phyloP scores from a whole-genome alignment of 1,140 invertebrate species.

The Musca domestica region DNA sequence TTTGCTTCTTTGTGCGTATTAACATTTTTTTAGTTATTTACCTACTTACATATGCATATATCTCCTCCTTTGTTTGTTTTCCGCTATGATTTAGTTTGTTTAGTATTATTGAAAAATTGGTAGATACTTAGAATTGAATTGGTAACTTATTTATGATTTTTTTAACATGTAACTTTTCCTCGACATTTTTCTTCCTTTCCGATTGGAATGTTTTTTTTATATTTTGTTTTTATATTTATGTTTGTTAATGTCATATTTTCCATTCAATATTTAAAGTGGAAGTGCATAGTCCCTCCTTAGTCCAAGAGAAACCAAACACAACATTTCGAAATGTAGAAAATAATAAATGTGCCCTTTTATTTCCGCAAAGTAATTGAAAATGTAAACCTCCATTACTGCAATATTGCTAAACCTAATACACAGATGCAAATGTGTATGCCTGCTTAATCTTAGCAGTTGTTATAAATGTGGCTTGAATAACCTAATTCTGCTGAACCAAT shows the following conservation, averaged over 20 bases:
- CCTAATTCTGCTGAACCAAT: too few species aligned
- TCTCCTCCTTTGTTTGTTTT: background rate
- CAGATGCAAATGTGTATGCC: too few species aligned
- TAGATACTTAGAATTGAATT: conserved; percentile 7
- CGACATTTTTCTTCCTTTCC: background rate
- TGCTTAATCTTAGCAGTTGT: background rate
- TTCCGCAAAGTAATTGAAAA: background rate
- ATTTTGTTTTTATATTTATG: too few species aligned
- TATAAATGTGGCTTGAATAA: conserved; percentile 4
- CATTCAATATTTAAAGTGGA: conserved; percentile 9
- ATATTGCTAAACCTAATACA: background rate
- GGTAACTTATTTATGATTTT: background rate
- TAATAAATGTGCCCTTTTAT: conserved; percentile 1
- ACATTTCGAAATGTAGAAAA: conserved; percentile 1
- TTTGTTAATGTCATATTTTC: background rate
- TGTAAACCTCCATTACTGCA: background rate
- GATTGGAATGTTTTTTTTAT: conserved; percentile 8
- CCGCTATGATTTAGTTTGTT: background rate
- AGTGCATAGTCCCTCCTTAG: background rate
- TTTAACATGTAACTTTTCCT: background rate
- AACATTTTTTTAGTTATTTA: conserved; percentile 34
- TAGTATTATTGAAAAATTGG: conserved; percentile 7
- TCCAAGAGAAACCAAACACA: too few species aligned
- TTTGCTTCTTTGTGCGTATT: conserved; percentile 47
- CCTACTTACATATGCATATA: too few species aligned